phyloP scores from a whole-genome alignment of 2,113 vertebrate species.

The Phainopepla nitens region DNA sequence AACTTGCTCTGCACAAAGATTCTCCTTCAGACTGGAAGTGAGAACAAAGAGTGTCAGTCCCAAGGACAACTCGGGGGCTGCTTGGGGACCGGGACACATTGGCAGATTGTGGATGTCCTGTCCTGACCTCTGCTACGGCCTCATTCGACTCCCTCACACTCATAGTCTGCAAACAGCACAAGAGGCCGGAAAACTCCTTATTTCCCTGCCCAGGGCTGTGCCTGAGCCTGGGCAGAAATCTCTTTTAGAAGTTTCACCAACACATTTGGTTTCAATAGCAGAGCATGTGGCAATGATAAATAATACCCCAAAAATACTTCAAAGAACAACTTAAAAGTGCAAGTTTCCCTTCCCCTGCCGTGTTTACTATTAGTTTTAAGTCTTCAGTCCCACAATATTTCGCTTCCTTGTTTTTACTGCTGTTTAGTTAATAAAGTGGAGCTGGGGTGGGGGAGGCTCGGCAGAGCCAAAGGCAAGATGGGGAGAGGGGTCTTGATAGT shows the following conservation, averaged over 20 bases:
- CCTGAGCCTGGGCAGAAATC: constrained; percentile 6
- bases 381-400: constrained; percentile 40
- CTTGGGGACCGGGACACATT: background rate
- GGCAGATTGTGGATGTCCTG: background rate
- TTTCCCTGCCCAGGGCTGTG: constrained; percentile 8
- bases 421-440: constrained; percentile 64
- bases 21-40: background rate
- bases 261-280: constrained; percentile 74
- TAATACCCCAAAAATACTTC: constrained; percentile 73
- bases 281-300: constrained; percentile 76
- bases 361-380: constrained; percentile 70
- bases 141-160: background rate
- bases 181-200: background rate
- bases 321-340: constrained; percentile 76
- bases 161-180: background rate
- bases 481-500: background rate
- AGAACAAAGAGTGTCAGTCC: constrained; percentile 18
- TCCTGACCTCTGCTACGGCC: background rate
- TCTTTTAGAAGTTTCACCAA: constrained; percentile 45
- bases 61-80: background rate
- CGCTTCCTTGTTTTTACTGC: constrained; percentile 70
- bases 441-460: background rate
- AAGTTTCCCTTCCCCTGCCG: constrained; percentile 67
- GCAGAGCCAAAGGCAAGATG: constrained; percentile 22
- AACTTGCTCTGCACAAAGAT: background rate